Evolutionary conservation across 2,888 invertebrate species (phyloP), one percentile per base, ranked within the genome.

Genomic region (Amphimallon solstitiale): DNA sequence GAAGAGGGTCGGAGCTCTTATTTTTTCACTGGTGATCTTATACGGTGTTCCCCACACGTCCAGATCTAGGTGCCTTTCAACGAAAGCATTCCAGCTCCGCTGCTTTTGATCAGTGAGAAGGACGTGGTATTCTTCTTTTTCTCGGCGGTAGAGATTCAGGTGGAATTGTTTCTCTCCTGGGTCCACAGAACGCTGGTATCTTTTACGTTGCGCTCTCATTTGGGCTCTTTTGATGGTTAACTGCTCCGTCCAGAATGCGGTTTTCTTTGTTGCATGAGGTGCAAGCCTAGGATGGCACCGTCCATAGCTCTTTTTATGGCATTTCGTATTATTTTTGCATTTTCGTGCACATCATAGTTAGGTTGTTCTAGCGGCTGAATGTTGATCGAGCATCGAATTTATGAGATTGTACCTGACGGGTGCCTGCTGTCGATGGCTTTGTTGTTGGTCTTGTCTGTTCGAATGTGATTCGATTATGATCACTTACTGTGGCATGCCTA

Each of bases 21-120:
- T 51, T 5, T 59, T 63, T 9, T 63, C 48, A 12, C 6, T 63
- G n/a, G n/a, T 1, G 21, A 48, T 0, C 54, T 40, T 19, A 59
- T 59, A 4, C 48, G 46, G 1, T 52, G 66, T 9, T 12, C 17
- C 2, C 52, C 66, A 60, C 51, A 66, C 6, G 21, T 38, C 2
- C 2, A 38, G 2, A 4, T 12, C 38, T 2, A 38, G 38, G 9
- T 38, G 12, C 10, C 38, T 38, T 38, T 9, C 9, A 12, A 40
- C 4, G 40, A 40, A 40, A 3, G n/a, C n/a, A n/a, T n/a, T n/a
- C n/a, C n/a, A n/a, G n/a, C n/a, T n/a, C n/a, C n/a, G n/a, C n/a
- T n/a, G n/a, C n/a, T n/a, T n/a, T n/a, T n/a, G n/a, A n/a, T n/a
- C n/a, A n/a, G 4, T 5, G 2, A 40, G n/a, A n/a, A 40, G 4